A percentile compares a stretch with the other conserved stretches of the same genome.
phyloP scores from a whole-genome alignment of 2,113 vertebrate genomes.

The Microtus oregoni region DNA sequence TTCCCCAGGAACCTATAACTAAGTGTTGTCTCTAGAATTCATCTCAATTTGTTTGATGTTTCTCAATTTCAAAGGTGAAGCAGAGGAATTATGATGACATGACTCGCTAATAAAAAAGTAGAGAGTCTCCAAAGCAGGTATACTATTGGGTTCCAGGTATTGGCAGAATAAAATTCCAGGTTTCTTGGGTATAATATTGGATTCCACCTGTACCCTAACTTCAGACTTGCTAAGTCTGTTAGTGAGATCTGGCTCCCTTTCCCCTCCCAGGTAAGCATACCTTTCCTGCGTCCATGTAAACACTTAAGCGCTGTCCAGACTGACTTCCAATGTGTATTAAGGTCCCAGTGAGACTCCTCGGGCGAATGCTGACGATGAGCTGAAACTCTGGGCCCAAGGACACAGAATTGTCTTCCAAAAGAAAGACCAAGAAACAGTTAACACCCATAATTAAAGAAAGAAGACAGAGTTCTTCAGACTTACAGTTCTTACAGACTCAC shows the following conservation, averaged over 20 bases:
- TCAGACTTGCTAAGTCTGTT: background rate
- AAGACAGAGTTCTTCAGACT: constrained; percentile 8
- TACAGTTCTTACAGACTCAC: constrained; percentile 78
- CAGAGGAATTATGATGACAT: too few relatives aligned
- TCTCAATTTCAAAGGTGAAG: too few relatives aligned
- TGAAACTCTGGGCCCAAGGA: constrained; percentile 89
- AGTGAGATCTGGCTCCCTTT: background rate
- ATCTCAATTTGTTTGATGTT: too few relatives aligned
- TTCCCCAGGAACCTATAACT: too few relatives aligned
- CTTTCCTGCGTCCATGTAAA: constrained; percentile 93
- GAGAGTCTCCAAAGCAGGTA: too few relatives aligned
- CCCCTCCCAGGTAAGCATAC: constrained; percentile 78
- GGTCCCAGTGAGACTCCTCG: constrained; percentile 88
- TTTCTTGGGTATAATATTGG: background rate
- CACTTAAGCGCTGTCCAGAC: constrained; percentile 85
- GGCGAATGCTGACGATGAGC: constrained; percentile 91
- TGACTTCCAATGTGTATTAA: constrained; percentile 90
- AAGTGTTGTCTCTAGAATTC: too few relatives aligned
- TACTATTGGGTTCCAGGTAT: too few relatives aligned
- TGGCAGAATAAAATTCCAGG: too few relatives aligned
- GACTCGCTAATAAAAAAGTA: too few relatives aligned
- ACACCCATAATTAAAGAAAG: background rate
- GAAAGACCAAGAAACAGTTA: constrained; percentile 19
- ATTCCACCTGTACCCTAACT: background rate
- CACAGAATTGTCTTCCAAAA: constrained; percentile 73